These are phyloP conservation scores for Gobionotothen gibberifrons DNA, from an alignment of 2,797 vertebrate genomes.

Conservation along the genomic window DNA sequence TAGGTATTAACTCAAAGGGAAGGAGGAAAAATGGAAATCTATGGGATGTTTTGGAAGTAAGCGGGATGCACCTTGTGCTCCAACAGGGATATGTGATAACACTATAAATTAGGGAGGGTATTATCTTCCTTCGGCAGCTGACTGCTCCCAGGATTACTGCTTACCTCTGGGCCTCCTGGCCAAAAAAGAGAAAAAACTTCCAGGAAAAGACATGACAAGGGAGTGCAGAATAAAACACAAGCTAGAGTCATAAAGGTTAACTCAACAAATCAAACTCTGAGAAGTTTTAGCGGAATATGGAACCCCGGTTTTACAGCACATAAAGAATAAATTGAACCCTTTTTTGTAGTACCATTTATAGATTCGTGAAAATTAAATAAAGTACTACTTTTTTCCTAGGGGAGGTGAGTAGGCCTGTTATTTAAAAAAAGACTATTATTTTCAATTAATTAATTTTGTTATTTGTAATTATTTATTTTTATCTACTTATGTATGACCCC, in stretches of 20 bases:
- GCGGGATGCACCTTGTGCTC: constrained; percentile 60
- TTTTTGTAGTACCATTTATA: too few relatives aligned
- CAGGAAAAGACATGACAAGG: constrained; percentile 41
- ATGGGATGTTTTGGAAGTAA: constrained; percentile 59
- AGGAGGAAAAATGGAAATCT: constrained; percentile 63
- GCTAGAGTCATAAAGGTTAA: constrained; percentile 48
- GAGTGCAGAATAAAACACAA: constrained; percentile 31
- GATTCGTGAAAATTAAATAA: too few relatives aligned
- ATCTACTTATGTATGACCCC: too few relatives aligned
- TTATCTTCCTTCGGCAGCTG: constrained; percentile 70
- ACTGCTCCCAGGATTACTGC: constrained; percentile 68
- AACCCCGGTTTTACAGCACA: too few relatives aligned
- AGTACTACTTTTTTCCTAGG: too few relatives aligned
- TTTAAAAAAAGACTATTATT: too few relatives aligned
- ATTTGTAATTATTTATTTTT: too few relatives aligned
- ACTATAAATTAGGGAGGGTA: constrained; percentile 72
- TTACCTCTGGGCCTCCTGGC: constrained; percentile 51
- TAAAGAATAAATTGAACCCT: too few relatives aligned
- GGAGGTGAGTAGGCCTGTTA: too few relatives aligned
- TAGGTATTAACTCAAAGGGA: constrained; percentile 77
- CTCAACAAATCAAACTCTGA: constrained; percentile 45
- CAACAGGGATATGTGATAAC: constrained; percentile 68
- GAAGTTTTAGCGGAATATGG: not conserved
- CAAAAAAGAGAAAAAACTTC: constrained; percentile 18
- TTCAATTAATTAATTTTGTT: too few relatives aligned